Evolutionary conservation across 2,113 vertebrate species (phyloP).

Genomic region (Rhinogobius similis): DNA sequence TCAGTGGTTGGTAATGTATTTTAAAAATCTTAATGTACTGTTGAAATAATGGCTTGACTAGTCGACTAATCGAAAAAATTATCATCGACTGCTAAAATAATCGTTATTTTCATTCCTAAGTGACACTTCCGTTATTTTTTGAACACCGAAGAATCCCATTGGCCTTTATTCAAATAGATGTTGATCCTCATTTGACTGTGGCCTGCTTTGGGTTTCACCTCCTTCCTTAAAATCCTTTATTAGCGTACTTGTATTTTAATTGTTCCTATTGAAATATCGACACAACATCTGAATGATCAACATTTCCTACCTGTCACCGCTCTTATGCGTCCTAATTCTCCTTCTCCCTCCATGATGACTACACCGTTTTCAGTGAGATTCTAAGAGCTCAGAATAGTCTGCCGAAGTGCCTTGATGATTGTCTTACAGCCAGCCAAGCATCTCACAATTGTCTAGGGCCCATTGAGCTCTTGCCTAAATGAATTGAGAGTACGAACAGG

Average conservation of each 20-base stretch:
- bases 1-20: too few relatives aligned
- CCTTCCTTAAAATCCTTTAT: neutral
- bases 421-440: slow-evolving; percentile 16
- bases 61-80: too few relatives aligned
- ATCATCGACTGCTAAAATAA: too few relatives aligned
- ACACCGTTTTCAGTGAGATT: neutral
- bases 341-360: neutral
- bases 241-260: too few relatives aligned
- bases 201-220: neutral
- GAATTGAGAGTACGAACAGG: slow-evolving; percentile 40
- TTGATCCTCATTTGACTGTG: neutral
- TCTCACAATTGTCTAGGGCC: slow-evolving; percentile 24
- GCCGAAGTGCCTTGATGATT: slow-evolving; percentile 27
- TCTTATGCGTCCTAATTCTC: neutral
- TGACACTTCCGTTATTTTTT: too few relatives aligned
- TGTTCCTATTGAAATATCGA: neutral
- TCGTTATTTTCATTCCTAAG: too few relatives aligned
- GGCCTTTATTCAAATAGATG: neutral
- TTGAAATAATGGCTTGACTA: too few relatives aligned
- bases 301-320: neutral
- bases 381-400: slow-evolving; percentile 22
- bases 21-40: too few relatives aligned
- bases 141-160: too few relatives aligned
- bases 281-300: neutral
- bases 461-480: slow-evolving; percentile 43